These are phyloP conservation scores for Salarias fasciatus DNA, from an alignment of 2,797 vertebrate species.

Conservation along the genomic window DNA sequence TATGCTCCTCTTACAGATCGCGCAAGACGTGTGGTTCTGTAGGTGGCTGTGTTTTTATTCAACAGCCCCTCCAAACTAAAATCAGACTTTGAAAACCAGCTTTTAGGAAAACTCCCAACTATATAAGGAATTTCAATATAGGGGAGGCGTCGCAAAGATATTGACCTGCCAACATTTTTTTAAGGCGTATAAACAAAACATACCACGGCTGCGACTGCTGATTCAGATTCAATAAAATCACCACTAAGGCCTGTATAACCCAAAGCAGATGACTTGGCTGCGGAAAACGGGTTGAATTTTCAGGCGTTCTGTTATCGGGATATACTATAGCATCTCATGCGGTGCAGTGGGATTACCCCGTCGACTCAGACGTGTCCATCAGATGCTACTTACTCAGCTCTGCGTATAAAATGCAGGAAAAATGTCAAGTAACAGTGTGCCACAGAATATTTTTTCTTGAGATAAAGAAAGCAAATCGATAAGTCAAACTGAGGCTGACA, in stretches of 20 bases:
- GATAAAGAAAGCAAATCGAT: neutral
- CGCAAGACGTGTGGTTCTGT: too few species aligned
- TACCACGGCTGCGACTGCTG: slow-evolving; percentile 44
- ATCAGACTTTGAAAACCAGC: slow-evolving; percentile 20
- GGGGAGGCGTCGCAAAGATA: slow-evolving; percentile 25
- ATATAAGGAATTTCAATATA: slow-evolving; percentile 25
- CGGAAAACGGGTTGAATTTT: slow-evolving; percentile 26
- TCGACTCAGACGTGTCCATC: slow-evolving; percentile 29
- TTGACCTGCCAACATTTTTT: slow-evolving; percentile 48
- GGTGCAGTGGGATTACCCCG: slow-evolving; percentile 29
- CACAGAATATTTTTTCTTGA: neutral
- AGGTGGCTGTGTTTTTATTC: too few species aligned
- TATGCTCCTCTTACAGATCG: neutral
- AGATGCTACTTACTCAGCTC: neutral
- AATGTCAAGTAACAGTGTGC: slow-evolving; percentile 24
- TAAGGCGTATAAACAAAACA: slow-evolving; percentile 40
- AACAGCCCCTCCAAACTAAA: neutral
- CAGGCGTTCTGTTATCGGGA: slow-evolving; percentile 52
- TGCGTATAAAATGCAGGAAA: slow-evolving; percentile 5
- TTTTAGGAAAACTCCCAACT: slow-evolving; percentile 21
- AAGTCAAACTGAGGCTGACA: slow-evolving; percentile 1
- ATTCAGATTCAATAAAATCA: slow-evolving; percentile 58
- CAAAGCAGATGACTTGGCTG: slow-evolving; percentile 58
- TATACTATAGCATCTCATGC: slow-evolving; percentile 30
- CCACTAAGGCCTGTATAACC: slow-evolving; percentile 34